phyloP scores from a whole-genome alignment of 92 coral and sea anemone species.

The Epizoanthus ramosus region DNA sequence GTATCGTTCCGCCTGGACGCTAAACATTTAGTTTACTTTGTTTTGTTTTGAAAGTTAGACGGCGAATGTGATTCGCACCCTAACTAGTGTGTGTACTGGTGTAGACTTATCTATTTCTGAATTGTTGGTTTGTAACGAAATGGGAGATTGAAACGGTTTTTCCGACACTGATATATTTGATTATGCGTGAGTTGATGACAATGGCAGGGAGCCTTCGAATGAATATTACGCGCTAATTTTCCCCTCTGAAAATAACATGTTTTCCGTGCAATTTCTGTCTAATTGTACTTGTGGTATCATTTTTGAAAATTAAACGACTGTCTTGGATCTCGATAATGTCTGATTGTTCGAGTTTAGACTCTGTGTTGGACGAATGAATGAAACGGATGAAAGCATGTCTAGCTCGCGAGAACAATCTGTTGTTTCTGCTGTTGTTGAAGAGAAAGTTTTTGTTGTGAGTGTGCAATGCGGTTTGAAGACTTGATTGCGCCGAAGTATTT shows the following conservation, averaged over 20 bases:
- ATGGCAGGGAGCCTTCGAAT: slow-evolving; percentile 23
- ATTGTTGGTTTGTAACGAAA: background rate
- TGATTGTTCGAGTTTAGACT: background rate
- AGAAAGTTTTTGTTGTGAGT: background rate
- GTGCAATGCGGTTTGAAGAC: background rate
- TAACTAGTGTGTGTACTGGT: background rate
- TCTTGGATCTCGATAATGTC: background rate
- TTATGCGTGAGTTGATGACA: background rate
- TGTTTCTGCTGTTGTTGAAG: slow-evolving; percentile 4
- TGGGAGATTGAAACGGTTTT: background rate
- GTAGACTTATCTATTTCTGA: background rate
- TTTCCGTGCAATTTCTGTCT: background rate
- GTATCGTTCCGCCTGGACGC: slow-evolving; percentile 24
- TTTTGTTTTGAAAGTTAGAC: slow-evolving; percentile 21
- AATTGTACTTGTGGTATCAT: background rate
- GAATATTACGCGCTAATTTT: background rate
- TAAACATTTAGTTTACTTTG: slow-evolving; percentile 7
- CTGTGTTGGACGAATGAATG: slow-evolving; percentile 1
- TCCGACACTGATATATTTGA: background rate
- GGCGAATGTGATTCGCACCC: background rate
- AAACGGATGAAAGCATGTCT: background rate
- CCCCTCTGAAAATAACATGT: background rate
- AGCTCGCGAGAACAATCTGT: background rate
- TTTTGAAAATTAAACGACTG: background rate
- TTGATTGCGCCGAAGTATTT: background rate